These are phyloP conservation scores for Nephrotoma appendiculata DNA, from an alignment of 2,888 invertebrate species.

Conservation along the genomic window DNA sequence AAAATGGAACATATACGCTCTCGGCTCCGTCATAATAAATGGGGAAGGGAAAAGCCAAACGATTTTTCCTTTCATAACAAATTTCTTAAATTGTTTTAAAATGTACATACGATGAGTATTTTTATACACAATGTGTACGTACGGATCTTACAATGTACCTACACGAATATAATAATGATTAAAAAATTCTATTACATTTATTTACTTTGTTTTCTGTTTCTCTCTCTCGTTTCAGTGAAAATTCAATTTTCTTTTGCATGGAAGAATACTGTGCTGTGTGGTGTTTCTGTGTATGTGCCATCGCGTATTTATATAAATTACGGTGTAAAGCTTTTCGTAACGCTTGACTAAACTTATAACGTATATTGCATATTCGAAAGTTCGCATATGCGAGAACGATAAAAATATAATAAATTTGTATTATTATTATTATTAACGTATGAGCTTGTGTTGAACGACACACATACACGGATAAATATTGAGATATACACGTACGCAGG, in stretches of 20 bases:
- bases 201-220: not conserved
- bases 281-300: not conserved
- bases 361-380: not conserved
- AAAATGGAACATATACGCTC: too few species aligned
- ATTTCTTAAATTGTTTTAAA: not conserved
- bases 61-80: not conserved
- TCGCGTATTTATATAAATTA: not conserved
- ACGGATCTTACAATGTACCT: not conserved
- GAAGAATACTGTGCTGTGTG: not conserved
- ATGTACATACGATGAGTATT: not conserved
- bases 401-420: not conserved
- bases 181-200: not conserved
- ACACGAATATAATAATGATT: not conserved
- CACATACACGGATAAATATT: not conserved
- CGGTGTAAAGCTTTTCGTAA: not conserved
- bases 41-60: not conserved
- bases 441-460: not conserved
- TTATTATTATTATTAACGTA: not conserved
- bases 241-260: not conserved
- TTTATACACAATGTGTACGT: not conserved
- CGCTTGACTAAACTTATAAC: not conserved
- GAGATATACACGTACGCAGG: not conserved
- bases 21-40: not conserved
- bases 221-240: not conserved
- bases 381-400: not conserved